These are phyloP conservation scores for Nephrotoma flavescens DNA, from an alignment of 2,888 invertebrate genomes.

Conservation along the genomic window DNA sequence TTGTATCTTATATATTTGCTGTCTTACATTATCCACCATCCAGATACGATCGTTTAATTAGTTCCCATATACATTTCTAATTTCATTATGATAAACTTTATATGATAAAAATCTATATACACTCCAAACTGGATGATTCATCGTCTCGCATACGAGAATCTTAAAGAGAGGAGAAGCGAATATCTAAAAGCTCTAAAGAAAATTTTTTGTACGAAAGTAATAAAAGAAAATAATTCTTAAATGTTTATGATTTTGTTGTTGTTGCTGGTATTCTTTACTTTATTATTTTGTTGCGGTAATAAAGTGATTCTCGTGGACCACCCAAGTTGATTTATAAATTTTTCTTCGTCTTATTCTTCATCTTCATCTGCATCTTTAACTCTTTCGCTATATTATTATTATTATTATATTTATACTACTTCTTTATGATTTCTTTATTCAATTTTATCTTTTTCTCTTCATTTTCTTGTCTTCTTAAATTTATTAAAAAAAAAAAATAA, in stretches of 20 bases:
- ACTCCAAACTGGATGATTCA: not conserved
- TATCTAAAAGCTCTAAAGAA: not conserved
- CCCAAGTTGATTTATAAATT: constrained; percentile 17
- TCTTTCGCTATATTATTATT: constrained; percentile 6
- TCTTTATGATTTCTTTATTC: constrained; percentile 6
- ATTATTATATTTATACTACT: not conserved
- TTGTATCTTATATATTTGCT: too few species aligned
- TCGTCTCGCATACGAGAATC: not conserved
- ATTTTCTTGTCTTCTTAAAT: constrained; percentile 3
- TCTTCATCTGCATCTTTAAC: constrained; percentile 6
- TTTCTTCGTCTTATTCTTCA: constrained; percentile 10
- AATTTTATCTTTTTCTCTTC: constrained; percentile 4
- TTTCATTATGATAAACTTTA: not conserved
- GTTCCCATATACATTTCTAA: not conserved
- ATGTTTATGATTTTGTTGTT: not conserved
- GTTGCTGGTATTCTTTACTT: not conserved
- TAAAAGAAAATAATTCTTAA: not conserved
- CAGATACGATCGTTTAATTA: not conserved
- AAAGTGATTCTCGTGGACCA: constrained; percentile 15
- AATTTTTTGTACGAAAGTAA: not conserved
- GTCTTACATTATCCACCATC: too few species aligned
- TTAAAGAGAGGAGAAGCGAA: not conserved
- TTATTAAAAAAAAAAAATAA: not conserved
- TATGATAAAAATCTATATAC: not conserved
- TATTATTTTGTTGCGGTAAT: constrained; percentile 10